Evolutionary conservation across 2,888 invertebrate genomes (phyloP), one percentile per base, ranked within the genome.

Genomic region (Athalia cordata): DNA sequence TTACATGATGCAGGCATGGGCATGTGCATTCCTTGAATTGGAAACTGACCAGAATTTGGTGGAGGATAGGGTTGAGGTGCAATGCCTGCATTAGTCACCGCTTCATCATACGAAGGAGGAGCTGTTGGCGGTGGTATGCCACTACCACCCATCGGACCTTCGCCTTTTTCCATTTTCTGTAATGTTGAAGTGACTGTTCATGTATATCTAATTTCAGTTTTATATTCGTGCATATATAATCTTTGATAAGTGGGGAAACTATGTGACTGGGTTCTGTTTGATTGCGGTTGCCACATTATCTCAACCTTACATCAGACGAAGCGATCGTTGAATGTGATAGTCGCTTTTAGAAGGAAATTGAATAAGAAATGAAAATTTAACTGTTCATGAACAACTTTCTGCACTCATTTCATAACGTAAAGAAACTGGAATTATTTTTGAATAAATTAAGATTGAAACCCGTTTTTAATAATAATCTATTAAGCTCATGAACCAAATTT

Each of bases 1-100:
- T 82, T 83, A 87, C 87, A 84, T n/a, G 79, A 43, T 47, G 74
- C 74, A 50, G 85, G 80, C 45, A 80, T 5, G 65, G 86, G 84
- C 79, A 83, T 78, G 4, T 84, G 83, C 82, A 82, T 6, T 7
- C 70, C 79, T 43, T 78, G 80, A 3, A 81, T 49, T 3, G 87
- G 85, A 79, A 86, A 87, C 3, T 86, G 83, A 55, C 84, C 79
- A n/a, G 77, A 80, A 52, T 66, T 77, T 52, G 81, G 74, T 8
- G 82, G 65, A 49, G 83, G 82, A 72, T 72, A n/a, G 5, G 64
- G 78, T 9, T 75, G 65, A 15, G 79, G 79, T 64, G 74, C 77
- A 8, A 80, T 80, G 3, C 76, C 78, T 11, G 81, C 79, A 79
- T 80, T 80, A 4, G 81, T 80, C 3, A 81, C 79, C 43, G 81